Conservation (phyloP, 2,797 vertebrate species). For the Clamator glandarius region DNA sequence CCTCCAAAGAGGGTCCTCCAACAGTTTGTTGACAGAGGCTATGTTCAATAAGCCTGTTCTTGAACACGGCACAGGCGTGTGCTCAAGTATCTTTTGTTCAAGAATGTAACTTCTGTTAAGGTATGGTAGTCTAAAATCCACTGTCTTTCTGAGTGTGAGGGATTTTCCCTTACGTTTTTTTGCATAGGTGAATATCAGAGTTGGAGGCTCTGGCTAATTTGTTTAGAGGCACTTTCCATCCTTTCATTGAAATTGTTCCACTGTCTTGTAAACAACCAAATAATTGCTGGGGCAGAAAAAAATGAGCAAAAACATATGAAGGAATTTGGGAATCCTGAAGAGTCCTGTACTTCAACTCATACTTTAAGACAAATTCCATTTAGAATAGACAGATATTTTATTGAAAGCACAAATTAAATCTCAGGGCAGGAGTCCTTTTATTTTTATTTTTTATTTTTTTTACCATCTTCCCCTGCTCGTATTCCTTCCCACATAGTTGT, state of each 20-base stretch:
- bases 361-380: neutral
- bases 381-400: neutral
- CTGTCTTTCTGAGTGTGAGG: neutral
- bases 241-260: neutral
- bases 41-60: neutral
- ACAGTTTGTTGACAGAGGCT: neutral
- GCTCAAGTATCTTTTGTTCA: neutral
- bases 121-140: neutral
- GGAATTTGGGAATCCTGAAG: neutral
- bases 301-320: neutral
- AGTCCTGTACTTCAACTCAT: neutral
- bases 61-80: neutral
- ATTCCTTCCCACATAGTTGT: neutral
- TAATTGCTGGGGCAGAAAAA: neutral
- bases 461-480: neutral
- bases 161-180: neutral
- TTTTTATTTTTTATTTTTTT: neutral
- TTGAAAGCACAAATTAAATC: neutral
- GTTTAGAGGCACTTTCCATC: neutral
- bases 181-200: accelerated
- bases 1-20: neutral
- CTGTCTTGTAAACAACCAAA: neutral
- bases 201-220: neutral
- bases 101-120: neutral
- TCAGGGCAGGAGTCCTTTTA: neutral